phyloP scores from a whole-genome alignment of 2,797 vertebrate species.

The Thunnus albacares region DNA sequence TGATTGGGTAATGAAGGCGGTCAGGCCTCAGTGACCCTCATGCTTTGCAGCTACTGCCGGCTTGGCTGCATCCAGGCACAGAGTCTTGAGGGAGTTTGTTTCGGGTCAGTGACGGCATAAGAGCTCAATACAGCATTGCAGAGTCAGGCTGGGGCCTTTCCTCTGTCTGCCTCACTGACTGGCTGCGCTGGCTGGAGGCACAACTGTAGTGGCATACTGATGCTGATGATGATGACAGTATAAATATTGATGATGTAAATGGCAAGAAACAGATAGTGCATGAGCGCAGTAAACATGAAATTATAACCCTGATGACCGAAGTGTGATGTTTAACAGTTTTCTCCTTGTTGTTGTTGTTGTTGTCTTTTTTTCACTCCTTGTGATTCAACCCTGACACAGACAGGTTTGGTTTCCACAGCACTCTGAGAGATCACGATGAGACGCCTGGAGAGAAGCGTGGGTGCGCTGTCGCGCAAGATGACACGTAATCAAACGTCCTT shows the following conservation, averaged over 20 bases:
- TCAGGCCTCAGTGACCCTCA: constrained; percentile 73
- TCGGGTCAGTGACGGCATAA: constrained; percentile 80
- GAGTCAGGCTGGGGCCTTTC: constrained; percentile 70
- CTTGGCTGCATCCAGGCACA: constrained; percentile 61
- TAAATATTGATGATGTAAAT: constrained; percentile 73
- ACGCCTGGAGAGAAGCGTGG: constrained; percentile 68
- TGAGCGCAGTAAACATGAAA: constrained; percentile 52
- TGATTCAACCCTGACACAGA: constrained; percentile 65
- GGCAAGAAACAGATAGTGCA: constrained; percentile 53
- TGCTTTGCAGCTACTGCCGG: constrained; percentile 51
- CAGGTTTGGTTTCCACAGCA: constrained; percentile 65
- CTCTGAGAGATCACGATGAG: constrained; percentile 58
- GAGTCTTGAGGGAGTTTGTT: constrained; percentile 77
- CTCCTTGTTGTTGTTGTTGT: constrained; percentile 18
- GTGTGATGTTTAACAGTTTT: constrained; percentile 59
- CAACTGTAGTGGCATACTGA: constrained; percentile 63
- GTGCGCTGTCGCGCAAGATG: constrained; percentile 65
- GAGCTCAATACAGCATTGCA: constrained; percentile 75
- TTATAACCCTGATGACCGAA: constrained; percentile 62
- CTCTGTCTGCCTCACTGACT: constrained; percentile 70
- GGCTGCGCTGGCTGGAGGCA: constrained; percentile 59
- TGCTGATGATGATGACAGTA: constrained; percentile 57
- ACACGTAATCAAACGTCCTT: constrained; percentile 54
- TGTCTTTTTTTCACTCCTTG: neutral
- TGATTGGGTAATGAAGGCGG: constrained; percentile 75